Base-by-base conservation (phyloP, 2,888 invertebrate species). In the Yponomeuta plumbellus region DNA sequence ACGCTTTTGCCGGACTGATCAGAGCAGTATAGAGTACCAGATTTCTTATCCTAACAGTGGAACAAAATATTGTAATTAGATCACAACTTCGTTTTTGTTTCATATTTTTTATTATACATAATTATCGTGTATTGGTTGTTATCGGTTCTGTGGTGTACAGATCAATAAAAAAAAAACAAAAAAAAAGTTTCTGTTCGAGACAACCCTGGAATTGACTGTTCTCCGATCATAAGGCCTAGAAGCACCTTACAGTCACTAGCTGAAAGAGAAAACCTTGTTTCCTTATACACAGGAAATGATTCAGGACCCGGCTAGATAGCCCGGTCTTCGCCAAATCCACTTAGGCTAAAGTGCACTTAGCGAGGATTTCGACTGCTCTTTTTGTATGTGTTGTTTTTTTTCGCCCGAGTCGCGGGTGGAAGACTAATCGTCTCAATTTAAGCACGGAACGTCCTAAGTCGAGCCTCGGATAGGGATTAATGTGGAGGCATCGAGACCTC, bases 301-400 rank as follows among this genome's bases (percentile, higher is more conserved):
- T 61, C 61, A 61, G 61, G n/a, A 61, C 44, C 13, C 44, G 5
- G 61, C 69, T 66, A 69, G 68, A 72, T 70, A 70, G 71, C 69
- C 67, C 66, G 39, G 70, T 70, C 74, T 73, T 70, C 79, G 79
- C 83, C 79, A 80, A 81, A 84, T 82, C 81, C 79, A 81, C 79
- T 84, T 80, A 79, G 72, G 73, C 71, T 64, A 75, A 73, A 76
- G 76, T 78, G 78, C 79, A 75, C 79, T 80, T 74, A 75, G 72
- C 69, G 69, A 69, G 70, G 23, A 56, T 64, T 64, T 64, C 64
- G 64, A 26, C 39, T 56, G 22, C 26, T 23, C 17, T 64, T 64
- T 64, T 40, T 63, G 23, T 21, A 13, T 63, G 61, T 61, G n/a
- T 23, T 66, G 70, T 71, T 73, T 74, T 75, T 73, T 71, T 69